Percentiles rank a stretch among this genome's conserved stretches.
These are phyloP conservation scores for Drosophila sproati DNA, from an alignment of 1,140 invertebrate genomes.

Conservation along the genomic window DNA sequence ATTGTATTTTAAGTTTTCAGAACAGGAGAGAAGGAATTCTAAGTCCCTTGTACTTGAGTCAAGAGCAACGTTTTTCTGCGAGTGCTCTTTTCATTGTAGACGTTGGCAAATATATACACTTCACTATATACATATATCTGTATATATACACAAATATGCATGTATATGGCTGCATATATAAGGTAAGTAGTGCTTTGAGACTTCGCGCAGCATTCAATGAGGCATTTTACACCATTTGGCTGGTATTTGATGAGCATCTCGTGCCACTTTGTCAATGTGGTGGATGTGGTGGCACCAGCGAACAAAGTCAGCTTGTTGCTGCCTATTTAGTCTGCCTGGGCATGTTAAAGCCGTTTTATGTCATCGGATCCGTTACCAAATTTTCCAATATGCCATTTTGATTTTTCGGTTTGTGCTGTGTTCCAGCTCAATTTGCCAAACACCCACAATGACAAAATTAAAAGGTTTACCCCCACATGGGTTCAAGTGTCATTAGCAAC, in stretches of 20 bases:
- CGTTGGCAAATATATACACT: conserved; percentile 4
- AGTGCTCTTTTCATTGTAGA: conserved; percentile 3
- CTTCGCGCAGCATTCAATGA: conserved; percentile 67
- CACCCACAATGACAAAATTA: conserved; percentile 58
- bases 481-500: conserved; percentile 27
- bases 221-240: conserved; percentile 77
- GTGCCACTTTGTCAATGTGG: conserved; percentile 49
- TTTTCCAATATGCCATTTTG: conserved; percentile 73
- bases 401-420: conserved; percentile 20
- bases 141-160: conserved; percentile 6
- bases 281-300: neutral
- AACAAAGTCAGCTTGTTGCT: conserved; percentile 60
- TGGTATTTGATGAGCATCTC: conserved; percentile 73
- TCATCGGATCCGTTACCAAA: conserved; percentile 73
- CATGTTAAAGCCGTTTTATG: conserved; percentile 70
- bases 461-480: conserved; percentile 36
- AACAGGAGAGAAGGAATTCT: too few relatives aligned
- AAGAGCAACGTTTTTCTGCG: neutral
- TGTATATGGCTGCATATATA: conserved; percentile 25
- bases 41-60: too few relatives aligned
- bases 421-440: conserved; percentile 49
- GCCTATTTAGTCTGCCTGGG: conserved; percentile 49
- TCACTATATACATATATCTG: conserved; percentile 2
- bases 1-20: too few relatives aligned
- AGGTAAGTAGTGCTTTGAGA: conserved; percentile 55